Conservation (phyloP, 2,113 vertebrate species). For the Takifugu bimaculatus region DNA sequence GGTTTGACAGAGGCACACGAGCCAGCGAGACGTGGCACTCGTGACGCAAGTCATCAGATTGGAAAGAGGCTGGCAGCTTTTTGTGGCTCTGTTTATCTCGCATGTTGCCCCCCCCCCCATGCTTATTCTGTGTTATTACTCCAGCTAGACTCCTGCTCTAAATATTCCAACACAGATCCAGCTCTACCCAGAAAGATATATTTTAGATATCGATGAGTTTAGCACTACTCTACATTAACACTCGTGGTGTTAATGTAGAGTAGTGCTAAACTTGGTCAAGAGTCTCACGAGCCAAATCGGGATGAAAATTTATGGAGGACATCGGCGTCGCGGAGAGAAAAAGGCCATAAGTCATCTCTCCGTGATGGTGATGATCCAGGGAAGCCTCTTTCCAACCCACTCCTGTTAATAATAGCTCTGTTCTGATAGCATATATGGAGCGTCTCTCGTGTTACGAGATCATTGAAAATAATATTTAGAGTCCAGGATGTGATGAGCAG, state of each 20-base stretch:
- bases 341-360: conserved; percentile 31
- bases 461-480: background rate
- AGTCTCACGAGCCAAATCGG: background rate
- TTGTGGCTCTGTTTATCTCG: conserved; percentile 21
- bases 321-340: conserved; percentile 20
- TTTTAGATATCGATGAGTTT: no score
- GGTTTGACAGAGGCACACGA: conserved; percentile 32
- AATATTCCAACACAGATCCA: no score
- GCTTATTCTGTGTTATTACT: conserved; percentile 9
- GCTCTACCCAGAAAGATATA: no score
- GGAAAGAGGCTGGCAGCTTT: conserved; percentile 25
- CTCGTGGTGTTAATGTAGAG: no score
- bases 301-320: conserved; percentile 26
- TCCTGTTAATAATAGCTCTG: conserved; percentile 45
- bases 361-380: conserved; percentile 26
- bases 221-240: no score
- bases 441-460: conserved; percentile 2
- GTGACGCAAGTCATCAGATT: conserved; percentile 18
- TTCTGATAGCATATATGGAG: conserved; percentile 12
- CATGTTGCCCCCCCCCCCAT: background rate
- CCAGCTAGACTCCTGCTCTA: conserved; percentile 8
- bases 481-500: conserved; percentile 13
- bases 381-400: conserved; percentile 19
- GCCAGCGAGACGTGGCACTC: conserved; percentile 30
- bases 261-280: no score